Percentiles rank a stretch among this genome's conserved stretches.
phyloP scores from a whole-genome alignment of 2,797 vertebrate species.

The Parambassis ranga region DNA sequence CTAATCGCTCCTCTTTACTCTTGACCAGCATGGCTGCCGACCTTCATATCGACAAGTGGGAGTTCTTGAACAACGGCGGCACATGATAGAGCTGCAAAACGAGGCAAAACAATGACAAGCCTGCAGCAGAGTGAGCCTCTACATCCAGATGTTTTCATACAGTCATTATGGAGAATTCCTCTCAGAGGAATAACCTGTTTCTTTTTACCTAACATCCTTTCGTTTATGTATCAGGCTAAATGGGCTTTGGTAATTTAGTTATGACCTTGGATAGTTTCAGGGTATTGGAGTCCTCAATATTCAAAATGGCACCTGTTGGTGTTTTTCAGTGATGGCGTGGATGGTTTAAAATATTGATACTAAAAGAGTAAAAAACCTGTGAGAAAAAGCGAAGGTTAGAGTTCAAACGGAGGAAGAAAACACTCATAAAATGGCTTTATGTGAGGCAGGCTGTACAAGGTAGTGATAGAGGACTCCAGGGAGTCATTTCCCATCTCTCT shows the following conservation, averaged over 20 bases:
- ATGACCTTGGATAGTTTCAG: background rate
- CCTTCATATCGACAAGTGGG: background rate
- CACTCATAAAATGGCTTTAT: background rate
- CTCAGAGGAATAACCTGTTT: background rate
- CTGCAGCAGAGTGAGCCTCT: background rate
- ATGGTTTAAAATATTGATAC: background rate
- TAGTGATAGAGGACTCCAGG: background rate
- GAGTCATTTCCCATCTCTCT: background rate
- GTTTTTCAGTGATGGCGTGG: background rate
- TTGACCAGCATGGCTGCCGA: slow-evolving; percentile 1
- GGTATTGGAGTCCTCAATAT: background rate
- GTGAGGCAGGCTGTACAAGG: background rate
- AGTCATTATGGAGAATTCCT: background rate
- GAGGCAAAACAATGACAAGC: background rate
- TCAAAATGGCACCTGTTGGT: background rate
- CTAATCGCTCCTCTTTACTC: background rate
- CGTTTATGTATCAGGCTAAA: background rate
- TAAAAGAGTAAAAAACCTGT: background rate
- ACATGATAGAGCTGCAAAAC: background rate
- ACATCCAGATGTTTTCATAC: background rate
- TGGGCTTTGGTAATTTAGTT: background rate
- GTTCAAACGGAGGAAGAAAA: background rate
- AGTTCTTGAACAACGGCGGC: background rate
- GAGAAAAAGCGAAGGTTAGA: background rate
- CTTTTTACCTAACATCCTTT: background rate